A percentile compares a stretch with the other conserved stretches of the same genome.
Evolutionary conservation across 2,797 vertebrate genomes (phyloP).

Genomic region (Remorina albescens): DNA sequence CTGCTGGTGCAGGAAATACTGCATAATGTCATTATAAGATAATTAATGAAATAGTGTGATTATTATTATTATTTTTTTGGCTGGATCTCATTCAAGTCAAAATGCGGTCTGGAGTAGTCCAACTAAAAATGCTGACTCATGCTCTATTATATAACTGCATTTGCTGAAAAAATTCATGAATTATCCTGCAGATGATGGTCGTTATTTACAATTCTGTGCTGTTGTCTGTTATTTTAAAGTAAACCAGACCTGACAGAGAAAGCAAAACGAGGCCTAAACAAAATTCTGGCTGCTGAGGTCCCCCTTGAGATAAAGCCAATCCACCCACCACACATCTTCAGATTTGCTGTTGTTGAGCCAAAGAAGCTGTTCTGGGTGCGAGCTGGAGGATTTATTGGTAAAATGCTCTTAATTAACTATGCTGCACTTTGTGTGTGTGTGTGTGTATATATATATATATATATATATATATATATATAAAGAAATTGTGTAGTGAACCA

Average conservation of each 20-base stretch:
- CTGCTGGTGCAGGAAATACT: background rate
- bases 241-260: constrained; percentile 87
- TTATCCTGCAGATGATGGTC: background rate
- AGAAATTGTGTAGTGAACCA: background rate
- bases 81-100: background rate
- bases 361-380: constrained; percentile 94
- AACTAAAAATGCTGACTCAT: background rate
- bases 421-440: background rate
- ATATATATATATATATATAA: too few species aligned
- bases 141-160: background rate
- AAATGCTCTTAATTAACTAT: constrained; percentile 20
- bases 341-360: constrained; percentile 78
- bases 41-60: background rate
- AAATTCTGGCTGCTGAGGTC: constrained; percentile 89
- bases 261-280: constrained; percentile 86
- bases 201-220: background rate
- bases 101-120: background rate
- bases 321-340: constrained; percentile 81
- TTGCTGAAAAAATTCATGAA: background rate
- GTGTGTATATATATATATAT: too few species aligned
- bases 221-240: constrained; percentile 76
- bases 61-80: too few species aligned
- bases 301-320: constrained; percentile 93
- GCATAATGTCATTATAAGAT: background rate
- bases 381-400: constrained; percentile 93